Evolutionary conservation across 2,113 vertebrate species (phyloP).

Genomic region (Rhizomys pruinosus): DNA sequence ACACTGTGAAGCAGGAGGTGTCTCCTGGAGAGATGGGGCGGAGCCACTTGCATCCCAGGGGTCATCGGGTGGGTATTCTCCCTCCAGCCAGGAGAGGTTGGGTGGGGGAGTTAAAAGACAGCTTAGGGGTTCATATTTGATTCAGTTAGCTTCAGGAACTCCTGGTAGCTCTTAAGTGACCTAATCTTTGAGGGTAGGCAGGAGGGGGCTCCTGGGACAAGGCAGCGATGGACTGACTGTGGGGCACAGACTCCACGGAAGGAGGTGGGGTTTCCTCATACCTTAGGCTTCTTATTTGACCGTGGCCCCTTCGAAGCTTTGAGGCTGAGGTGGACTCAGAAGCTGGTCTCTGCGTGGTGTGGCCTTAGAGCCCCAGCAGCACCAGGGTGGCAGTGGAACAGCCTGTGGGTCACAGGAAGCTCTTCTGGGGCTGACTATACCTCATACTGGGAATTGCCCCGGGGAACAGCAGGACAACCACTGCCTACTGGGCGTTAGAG

Average conservation of each 20-base stretch:
- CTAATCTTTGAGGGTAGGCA: background rate
- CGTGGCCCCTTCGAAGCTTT: background rate
- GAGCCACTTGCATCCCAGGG: background rate
- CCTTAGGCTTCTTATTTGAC: constrained; percentile 8
- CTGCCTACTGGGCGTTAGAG: background rate
- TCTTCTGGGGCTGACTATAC: background rate
- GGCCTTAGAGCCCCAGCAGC: background rate
- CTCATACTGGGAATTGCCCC: background rate
- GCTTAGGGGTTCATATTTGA: background rate
- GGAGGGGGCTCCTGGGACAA: background rate
- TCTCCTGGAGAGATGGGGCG: background rate
- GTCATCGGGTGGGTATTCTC: rapidly evolving
- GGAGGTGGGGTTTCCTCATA: background rate
- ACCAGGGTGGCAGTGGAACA: background rate
- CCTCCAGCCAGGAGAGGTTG: background rate
- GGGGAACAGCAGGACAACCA: background rate
- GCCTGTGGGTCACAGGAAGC: background rate
- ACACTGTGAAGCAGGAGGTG: background rate
- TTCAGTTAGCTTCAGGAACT: rapidly evolving
- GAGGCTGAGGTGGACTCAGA: background rate
- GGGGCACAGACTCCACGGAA: background rate
- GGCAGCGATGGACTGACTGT: background rate
- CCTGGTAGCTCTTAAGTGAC: background rate
- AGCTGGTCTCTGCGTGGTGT: background rate
- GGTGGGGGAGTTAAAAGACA: background rate